A percentile compares a stretch with the other conserved stretches of the same genome.
Conservation (phyloP, 2,797 vertebrate genomes). For the Oreochromis grahami region DNA sequence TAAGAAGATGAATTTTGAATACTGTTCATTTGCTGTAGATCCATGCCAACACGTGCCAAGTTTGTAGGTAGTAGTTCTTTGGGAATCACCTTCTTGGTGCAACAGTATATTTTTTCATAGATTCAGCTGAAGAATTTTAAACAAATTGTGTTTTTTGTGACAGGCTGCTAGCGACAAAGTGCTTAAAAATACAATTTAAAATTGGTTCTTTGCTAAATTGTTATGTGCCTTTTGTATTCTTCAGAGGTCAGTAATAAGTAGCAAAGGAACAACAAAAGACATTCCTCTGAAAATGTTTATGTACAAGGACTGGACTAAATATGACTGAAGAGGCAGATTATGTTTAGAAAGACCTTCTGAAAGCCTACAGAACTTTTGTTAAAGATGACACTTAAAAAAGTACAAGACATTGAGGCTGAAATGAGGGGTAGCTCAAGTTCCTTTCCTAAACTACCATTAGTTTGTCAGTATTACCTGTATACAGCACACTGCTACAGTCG, state of each 20-base stretch:
- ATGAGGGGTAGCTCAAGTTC: neutral
- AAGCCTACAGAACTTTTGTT: neutral
- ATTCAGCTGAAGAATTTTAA: neutral
- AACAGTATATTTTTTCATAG: neutral
- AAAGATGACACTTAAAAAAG: neutral
- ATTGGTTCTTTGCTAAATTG: neutral
- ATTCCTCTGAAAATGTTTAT: neutral
- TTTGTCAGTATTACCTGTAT: neutral
- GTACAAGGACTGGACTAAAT: neutral
- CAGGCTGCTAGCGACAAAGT: neutral
- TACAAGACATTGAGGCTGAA: neutral
- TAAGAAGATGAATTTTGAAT: neutral
- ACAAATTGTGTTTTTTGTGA: neutral
- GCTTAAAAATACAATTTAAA: neutral
- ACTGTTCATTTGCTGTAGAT: neutral
- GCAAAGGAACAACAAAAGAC: neutral
- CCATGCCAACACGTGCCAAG: neutral
- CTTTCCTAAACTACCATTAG: neutral
- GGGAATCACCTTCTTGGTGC: neutral
- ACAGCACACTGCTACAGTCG: neutral
- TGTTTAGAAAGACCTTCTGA: neutral
- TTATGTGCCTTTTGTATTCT: neutral
- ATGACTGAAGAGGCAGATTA: neutral
- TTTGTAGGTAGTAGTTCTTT: neutral
- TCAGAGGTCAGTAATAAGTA: neutral